These are phyloP conservation scores for Periparus ater DNA, from an alignment of 2,797 vertebrate species.

Conservation along the genomic window DNA sequence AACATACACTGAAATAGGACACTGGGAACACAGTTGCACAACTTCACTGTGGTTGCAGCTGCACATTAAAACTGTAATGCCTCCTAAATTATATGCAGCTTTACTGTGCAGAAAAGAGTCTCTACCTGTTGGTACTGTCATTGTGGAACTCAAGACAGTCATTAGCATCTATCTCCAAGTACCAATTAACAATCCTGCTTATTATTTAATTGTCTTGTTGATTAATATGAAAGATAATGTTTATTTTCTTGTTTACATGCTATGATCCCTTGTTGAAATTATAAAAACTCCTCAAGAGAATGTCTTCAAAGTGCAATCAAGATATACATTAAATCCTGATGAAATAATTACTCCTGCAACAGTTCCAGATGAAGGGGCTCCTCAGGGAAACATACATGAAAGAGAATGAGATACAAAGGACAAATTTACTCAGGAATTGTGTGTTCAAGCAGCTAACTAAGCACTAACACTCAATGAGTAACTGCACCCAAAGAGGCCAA, in stretches of 20 bases:
- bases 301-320: constrained; percentile 85
- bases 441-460: constrained; percentile 44
- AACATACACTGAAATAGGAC: constrained; percentile 40
- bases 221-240: constrained; percentile 60
- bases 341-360: constrained; percentile 91
- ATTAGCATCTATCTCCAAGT: constrained; percentile 44
- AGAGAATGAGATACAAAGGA: constrained; percentile 60
- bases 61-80: not conserved
- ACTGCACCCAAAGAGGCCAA: constrained; percentile 1
- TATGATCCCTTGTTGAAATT: constrained; percentile 50
- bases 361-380: constrained; percentile 81
- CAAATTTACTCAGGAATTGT: constrained; percentile 51
- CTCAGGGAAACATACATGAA: constrained; percentile 76
- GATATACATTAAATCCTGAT: constrained; percentile 85
- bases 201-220: constrained; percentile 59
- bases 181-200: constrained; percentile 43
- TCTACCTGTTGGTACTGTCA: constrained; percentile 25
- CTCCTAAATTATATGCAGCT: constrained; percentile 29
- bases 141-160: constrained; percentile 20
- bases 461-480: not conserved
- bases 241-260: constrained; percentile 61
- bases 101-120: not conserved
- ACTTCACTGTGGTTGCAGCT: constrained; percentile 19
- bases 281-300: constrained; percentile 76
- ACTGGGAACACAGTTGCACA: not conserved